phyloP scores from a whole-genome alignment of 1,140 invertebrate genomes.

The Myzus persicae region DNA sequence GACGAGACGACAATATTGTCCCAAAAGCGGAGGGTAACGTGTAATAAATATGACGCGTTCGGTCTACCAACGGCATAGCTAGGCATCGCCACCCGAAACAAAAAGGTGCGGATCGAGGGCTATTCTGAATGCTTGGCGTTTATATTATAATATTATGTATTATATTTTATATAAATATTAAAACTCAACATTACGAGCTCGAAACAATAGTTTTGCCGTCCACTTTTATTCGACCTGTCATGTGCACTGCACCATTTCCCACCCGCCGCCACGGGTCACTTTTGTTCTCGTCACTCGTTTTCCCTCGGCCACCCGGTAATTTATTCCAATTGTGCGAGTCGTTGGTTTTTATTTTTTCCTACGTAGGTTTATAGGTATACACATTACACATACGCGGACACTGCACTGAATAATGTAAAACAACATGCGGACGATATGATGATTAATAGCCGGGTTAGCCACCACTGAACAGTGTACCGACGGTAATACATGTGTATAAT shows the following conservation, averaged over 20 bases:
- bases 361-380: not conserved
- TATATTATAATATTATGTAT: constrained; percentile 22
- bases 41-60: constrained; percentile 34
- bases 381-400: not conserved
- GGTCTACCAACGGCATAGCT: not conserved
- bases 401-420: constrained; percentile 21
- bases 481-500: not conserved
- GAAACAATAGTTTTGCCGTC: constrained; percentile 53
- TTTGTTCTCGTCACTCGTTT: constrained; percentile 56
- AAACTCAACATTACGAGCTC: constrained; percentile 49
- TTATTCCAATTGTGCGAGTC: constrained; percentile 54
- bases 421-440: constrained; percentile 30
- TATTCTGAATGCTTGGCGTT: constrained; percentile 25
- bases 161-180: constrained; percentile 48
- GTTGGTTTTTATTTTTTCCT: not conserved
- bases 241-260: constrained; percentile 36
- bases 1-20: constrained; percentile 27
- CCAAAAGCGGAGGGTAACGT: not conserved
- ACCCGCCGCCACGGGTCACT: constrained; percentile 10
- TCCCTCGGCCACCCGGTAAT: constrained; percentile 36
- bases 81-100: not conserved
- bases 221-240: constrained; percentile 54
- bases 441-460: constrained; percentile 30
- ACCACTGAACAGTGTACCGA: not conserved
- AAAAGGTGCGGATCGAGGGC: constrained; percentile 38